These are phyloP conservation scores for Acrocyrtus sp. DNA, from an alignment of 2,888 invertebrate species.

Conservation along the genomic window DNA sequence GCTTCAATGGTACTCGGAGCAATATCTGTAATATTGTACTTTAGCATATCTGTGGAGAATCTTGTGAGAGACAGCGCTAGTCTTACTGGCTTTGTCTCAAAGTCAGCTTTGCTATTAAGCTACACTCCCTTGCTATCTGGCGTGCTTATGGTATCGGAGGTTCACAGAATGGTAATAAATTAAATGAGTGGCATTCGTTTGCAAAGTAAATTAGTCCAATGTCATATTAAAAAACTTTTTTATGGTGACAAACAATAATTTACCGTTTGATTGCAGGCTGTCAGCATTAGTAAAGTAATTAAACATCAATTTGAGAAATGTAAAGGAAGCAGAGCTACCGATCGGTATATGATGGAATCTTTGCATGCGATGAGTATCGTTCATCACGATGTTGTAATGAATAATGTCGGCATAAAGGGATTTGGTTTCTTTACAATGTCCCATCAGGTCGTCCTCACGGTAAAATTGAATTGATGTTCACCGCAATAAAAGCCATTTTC, in stretches of 20 bases:
- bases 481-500: too few relatives aligned
- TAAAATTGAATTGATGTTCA: background rate
- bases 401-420: slow-evolving; percentile 35
- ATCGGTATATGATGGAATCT: slow-evolving; percentile 6
- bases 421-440: slow-evolving; percentile 22
- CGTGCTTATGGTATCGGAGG: slow-evolving; percentile 19
- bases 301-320: slow-evolving; percentile 12
- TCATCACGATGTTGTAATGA: slow-evolving; percentile 26
- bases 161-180: slow-evolving; percentile 25
- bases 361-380: slow-evolving; percentile 23
- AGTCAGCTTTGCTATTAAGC: slow-evolving; percentile 11
- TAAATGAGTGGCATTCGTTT: too few relatives aligned
- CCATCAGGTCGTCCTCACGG: slow-evolving; percentile 20
- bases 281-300: slow-evolving; percentile 14
- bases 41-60: slow-evolving; percentile 20
- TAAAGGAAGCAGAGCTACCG: background rate
- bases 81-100: slow-evolving; percentile 5
- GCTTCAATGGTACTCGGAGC: slow-evolving; percentile 4
- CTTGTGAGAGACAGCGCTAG: slow-evolving; percentile 3
- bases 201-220: too few relatives aligned
- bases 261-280: slow-evolving; percentile 13
- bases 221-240: background rate
- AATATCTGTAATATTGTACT: background rate
- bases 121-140: slow-evolving; percentile 13
- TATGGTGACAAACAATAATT: too few relatives aligned